Base-by-base conservation (phyloP, 1,140 invertebrate species). In the Drosophila aff. region DNA sequence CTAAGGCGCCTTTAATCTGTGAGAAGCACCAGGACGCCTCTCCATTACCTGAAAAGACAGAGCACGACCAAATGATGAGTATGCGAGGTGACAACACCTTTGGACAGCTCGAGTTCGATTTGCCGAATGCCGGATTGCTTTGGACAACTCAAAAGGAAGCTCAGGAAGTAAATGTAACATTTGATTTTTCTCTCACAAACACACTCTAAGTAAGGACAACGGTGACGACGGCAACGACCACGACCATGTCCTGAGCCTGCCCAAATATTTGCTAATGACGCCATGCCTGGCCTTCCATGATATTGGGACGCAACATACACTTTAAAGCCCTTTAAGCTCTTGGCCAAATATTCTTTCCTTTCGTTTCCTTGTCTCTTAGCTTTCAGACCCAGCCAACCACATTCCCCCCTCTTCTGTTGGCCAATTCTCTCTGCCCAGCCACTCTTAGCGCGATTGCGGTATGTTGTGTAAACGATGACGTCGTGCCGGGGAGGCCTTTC, bases 21-120 rank as follows among this genome's bases (percentile, higher is more conserved):
- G 98, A 99, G 94, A 99, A 99, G 95, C 98, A 98, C 99, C 99
- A 99, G 94, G 99, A 98, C 91, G 99, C 97, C 94, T 98, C 98
- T 94, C 97, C 97, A 96, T 98, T 98, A 95, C 97, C 97, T 98
- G 93, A 40, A 78, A 50, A 74, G 13, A 55, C 21, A 57, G 68
- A 80, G 66, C 65, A 58, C 41, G 52, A 63, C 47, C 57, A 72
- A 64, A 58, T 71, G 76, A 79, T 79, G 75, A 78, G 75, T 69
- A 78, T 57, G 33, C 65, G 50, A 63, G 33, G 33, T 79, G 76
- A 79, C 76, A 79, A 79, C 76, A 79, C 65, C 40, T 79, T 78
- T 33, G 33, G 46, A 58, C 66, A 52, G 44, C 46, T 47, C 18
- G 68, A 74, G 28, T 73, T 69, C 44, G 76, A 36, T 58, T 40